phyloP scores from a whole-genome alignment of 2,888 invertebrate genomes.

The Callyntrura guangdongensis region DNA sequence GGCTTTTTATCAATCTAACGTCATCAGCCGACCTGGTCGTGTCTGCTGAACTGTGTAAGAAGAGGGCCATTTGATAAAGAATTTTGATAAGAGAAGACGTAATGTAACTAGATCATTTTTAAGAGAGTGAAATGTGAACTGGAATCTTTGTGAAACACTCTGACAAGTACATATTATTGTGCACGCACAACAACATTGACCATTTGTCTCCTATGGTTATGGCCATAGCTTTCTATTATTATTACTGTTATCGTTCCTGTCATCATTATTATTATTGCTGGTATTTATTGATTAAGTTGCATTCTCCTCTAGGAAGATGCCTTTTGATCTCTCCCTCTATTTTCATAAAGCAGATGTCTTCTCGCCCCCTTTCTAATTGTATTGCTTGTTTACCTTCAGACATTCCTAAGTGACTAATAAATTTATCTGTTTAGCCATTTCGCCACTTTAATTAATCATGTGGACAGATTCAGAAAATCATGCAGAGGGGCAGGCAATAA shows the following conservation, averaged over 20 bases:
- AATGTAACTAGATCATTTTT: conserved; percentile 27
- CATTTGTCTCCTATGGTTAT: conserved; percentile 23
- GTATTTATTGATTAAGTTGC: conserved; percentile 48
- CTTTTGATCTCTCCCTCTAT: neutral
- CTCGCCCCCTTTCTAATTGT: conserved; percentile 78
- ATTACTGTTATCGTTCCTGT: conserved; percentile 12
- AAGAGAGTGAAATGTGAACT: conserved; percentile 18
- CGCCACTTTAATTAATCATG: conserved; percentile 79
- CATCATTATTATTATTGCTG: conserved; percentile 28
- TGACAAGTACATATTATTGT: conserved; percentile 32
- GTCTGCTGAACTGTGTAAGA: conserved; percentile 50
- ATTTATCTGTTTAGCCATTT: conserved; percentile 67
- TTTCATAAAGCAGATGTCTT: conserved; percentile 75
- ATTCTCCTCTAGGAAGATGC: conserved; percentile 15
- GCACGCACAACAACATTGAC: conserved; percentile 4
- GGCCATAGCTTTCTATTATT: conserved; percentile 19
- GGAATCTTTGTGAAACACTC: conserved; percentile 4
- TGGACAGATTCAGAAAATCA: conserved; percentile 61
- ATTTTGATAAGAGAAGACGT: conserved; percentile 16
- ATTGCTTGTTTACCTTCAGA: conserved; percentile 78
- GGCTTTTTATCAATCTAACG: conserved; percentile 33
- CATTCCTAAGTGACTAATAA: conserved; percentile 69
- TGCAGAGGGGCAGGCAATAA: conserved; percentile 17
- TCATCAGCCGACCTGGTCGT: conserved; percentile 45
- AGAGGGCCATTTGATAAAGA: conserved; percentile 17